Base-by-base conservation (phyloP, 2,113 vertebrate species). In the Paramisgurnus dabryanus region DNA sequence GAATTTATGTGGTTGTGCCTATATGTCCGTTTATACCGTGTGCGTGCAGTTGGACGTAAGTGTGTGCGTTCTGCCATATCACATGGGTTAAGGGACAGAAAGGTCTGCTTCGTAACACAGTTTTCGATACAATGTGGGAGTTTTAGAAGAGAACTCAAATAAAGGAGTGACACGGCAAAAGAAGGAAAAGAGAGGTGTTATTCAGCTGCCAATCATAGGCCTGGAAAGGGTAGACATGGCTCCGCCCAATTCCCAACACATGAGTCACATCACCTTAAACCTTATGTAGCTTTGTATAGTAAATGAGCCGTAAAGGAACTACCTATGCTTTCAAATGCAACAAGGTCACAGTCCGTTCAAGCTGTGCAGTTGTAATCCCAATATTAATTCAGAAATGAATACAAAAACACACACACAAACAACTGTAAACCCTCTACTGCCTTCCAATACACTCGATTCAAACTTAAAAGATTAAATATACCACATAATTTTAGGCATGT, bases 131-230 rank as follows among this genome's bases (percentile, higher is more conserved):
- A 69, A 66, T 76, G 79, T 43, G 49, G 34, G 69, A 79, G 84
- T 69, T 57, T 60, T 50, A 70, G 49, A 83, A 69, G 50, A 76
- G 67, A 34, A 34, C 74, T 68, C 83, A 86, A 84, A 86, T 78
- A 86, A 76, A 71, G 82, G 84, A 76, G 83, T 80, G 83, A 76
- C 76, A 66, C 17, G 55, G 4, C 60, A 41, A 82, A 40, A 72
- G 65, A 40, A 58, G 60, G 65, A 11, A 13, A 22, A 13, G 50
- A 40, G 5, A 3, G 49, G 81, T 61, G 61, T 57, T 63, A 86
- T 83, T 85, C 77, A 85, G 2, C 83, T 79, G 80, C 58, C 80
- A 84, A 12, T 84, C 83, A 82, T 40, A 79, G 47, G 9, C 27
- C 11, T 41, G 68, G 11, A 50, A 34, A 5, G 41, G 50, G 15